Conservation (phyloP, 2,888 invertebrate species). For the Xestia rhomboidea region DNA sequence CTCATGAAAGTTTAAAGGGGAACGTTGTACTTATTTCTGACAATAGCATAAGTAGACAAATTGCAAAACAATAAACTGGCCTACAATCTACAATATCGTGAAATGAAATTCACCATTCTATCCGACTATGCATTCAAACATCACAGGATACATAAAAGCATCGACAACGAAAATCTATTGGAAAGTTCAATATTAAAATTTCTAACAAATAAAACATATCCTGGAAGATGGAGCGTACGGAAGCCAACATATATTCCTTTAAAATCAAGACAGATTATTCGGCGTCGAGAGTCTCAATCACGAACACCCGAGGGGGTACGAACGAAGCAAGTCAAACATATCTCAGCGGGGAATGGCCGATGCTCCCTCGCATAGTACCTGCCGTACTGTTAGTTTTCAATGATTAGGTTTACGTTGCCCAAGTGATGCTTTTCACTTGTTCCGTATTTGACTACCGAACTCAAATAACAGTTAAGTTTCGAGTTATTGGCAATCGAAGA, state of each 20-base stretch:
- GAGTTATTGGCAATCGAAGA: constrained; percentile 62
- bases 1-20: background rate
- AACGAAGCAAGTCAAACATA: constrained; percentile 70
- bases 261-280: constrained; percentile 62
- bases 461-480: constrained; percentile 70
- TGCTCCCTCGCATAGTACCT: constrained; percentile 59
- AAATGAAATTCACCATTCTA: constrained; percentile 6
- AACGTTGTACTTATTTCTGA: background rate
- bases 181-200: constrained; percentile 49
- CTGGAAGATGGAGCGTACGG: constrained; percentile 17
- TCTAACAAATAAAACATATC: constrained; percentile 43
- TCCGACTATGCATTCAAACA: constrained; percentile 16
- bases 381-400: constrained; percentile 79
- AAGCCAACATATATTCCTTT: constrained; percentile 47
- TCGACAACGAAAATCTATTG: constrained; percentile 36
- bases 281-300: constrained; percentile 60
- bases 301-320: constrained; percentile 65
- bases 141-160: constrained; percentile 23
- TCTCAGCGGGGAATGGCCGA: constrained; percentile 55
- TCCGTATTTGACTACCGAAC: constrained; percentile 75
- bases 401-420: constrained; percentile 82
- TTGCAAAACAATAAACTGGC: constrained; percentile 2
- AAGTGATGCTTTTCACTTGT: constrained; percentile 74
- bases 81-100: constrained; percentile 4
- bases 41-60: background rate